A percentile compares a stretch with the other conserved stretches of the same genome.
phyloP scores from a whole-genome alignment of 2,888 invertebrate genomes.

The Agrotis clavis region DNA sequence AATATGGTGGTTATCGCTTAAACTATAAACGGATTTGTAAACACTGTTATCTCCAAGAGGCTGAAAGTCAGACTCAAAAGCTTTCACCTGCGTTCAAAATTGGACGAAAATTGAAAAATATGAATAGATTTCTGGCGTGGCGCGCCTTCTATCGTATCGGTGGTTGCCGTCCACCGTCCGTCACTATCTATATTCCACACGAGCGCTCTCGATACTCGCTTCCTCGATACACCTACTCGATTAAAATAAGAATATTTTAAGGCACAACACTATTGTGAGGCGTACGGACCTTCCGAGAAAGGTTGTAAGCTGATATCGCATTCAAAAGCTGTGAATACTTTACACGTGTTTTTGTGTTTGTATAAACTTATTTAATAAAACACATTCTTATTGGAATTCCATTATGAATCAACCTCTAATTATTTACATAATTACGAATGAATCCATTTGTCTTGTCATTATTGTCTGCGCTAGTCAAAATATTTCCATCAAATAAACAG shows the following conservation, averaged over 20 bases:
- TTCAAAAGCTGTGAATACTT: conserved; percentile 68
- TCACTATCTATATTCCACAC: conserved; percentile 90
- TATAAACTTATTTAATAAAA: conserved; percentile 18
- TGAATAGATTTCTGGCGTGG: conserved; percentile 81
- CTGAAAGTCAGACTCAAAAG: conserved; percentile 29
- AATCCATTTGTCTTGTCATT: conserved; percentile 30
- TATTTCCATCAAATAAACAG: not conserved
- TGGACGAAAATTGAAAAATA: conserved; percentile 82
- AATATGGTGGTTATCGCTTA: not conserved
- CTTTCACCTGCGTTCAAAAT: conserved; percentile 66
- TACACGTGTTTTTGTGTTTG: conserved; percentile 62
- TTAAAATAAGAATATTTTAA: conserved; percentile 88
- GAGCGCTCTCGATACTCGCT: conserved; percentile 82
- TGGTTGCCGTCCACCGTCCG: conserved; percentile 83
- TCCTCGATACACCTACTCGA: conserved; percentile 86
- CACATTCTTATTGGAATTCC: conserved; percentile 13
- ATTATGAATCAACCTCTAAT: not conserved
- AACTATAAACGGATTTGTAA: conserved; percentile 4
- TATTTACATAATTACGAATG: conserved; percentile 17
- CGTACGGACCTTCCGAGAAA: conserved; percentile 75
- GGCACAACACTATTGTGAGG: conserved; percentile 83
- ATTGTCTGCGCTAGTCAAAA: conserved; percentile 15
- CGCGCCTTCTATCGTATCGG: conserved; percentile 75
- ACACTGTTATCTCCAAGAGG: conserved; percentile 31
- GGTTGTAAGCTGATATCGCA: conserved; percentile 73